Evolutionary conservation across 2,113 vertebrate species (phyloP).

Genomic region (Burhinus bistriatus): DNA sequence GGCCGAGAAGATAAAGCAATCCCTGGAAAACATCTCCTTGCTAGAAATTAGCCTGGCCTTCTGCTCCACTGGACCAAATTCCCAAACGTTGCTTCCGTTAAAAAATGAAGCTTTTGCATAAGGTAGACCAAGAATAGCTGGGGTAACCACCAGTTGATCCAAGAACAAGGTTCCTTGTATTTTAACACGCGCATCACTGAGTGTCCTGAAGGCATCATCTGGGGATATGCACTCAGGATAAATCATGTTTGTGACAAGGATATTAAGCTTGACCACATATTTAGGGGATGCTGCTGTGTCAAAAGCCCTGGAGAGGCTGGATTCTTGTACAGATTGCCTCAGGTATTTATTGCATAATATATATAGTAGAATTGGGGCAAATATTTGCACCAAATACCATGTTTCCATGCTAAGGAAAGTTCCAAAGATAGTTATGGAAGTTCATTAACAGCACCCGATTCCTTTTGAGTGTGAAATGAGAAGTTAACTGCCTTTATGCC

Average conservation of each 20-base stretch:
- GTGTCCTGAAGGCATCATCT: neutral
- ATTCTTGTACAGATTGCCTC: neutral
- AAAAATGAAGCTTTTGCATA: neutral
- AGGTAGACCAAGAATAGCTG: neutral
- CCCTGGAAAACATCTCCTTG: neutral
- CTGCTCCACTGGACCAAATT: neutral
- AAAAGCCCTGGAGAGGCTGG: neutral
- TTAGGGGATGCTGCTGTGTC: neutral
- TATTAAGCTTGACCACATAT: neutral
- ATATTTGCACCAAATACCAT: neutral
- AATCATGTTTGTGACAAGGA: neutral
- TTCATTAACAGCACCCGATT: neutral
- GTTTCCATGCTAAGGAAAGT: neutral
- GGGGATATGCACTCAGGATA: neutral
- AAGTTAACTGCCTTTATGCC: neutral
- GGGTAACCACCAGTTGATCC: neutral
- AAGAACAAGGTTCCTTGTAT: neutral
- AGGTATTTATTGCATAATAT: neutral
- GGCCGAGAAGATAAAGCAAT: neutral
- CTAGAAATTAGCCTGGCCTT: neutral
- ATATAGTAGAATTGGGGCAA: neutral
- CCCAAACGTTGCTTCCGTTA: neutral
- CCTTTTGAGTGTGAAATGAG: neutral
- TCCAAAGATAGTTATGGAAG: neutral
- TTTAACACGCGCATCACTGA: fast-evolving